phyloP scores from a whole-genome alignment of 2,113 vertebrate species.

The Delphinus delphis region DNA sequence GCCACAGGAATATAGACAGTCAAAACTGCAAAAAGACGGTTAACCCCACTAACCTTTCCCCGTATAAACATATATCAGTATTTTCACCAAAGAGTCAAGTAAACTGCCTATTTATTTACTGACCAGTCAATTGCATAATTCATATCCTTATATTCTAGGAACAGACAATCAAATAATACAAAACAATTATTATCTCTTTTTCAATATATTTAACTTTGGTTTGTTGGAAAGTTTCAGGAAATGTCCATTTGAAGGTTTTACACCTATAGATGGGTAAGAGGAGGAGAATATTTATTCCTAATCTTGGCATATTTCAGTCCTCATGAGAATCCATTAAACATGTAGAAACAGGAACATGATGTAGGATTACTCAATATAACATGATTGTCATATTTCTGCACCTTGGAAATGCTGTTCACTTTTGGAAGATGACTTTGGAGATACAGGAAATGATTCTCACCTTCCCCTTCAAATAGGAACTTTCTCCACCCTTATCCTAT shows the following conservation, averaged over 20 bases:
- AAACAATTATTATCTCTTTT: not conserved
- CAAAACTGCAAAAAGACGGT: not conserved
- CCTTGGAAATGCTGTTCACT: not conserved
- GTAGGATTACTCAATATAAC: not conserved
- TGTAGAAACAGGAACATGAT: not conserved
- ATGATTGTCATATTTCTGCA: not conserved
- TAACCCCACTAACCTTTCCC: not conserved
- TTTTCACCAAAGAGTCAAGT: not conserved
- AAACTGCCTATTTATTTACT: not conserved
- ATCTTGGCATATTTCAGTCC: not conserved
- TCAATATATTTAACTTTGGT: constrained; percentile 14
- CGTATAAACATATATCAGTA: not conserved
- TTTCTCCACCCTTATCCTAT: not conserved
- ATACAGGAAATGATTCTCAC: not conserved
- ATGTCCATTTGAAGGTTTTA: not conserved
- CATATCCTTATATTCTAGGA: not conserved
- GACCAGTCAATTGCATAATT: not conserved
- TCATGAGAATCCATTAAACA: not conserved
- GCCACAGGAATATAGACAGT: not conserved
- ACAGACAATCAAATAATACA: not conserved
- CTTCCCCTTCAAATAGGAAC: not conserved
- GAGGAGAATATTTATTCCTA: not conserved
- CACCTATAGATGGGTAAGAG: not conserved
- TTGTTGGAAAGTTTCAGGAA: constrained; percentile 16
- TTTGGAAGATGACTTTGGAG: not conserved